phyloP scores from a whole-genome alignment of 92 coral and sea anemone species.

The Palythoa grandiflora region DNA sequence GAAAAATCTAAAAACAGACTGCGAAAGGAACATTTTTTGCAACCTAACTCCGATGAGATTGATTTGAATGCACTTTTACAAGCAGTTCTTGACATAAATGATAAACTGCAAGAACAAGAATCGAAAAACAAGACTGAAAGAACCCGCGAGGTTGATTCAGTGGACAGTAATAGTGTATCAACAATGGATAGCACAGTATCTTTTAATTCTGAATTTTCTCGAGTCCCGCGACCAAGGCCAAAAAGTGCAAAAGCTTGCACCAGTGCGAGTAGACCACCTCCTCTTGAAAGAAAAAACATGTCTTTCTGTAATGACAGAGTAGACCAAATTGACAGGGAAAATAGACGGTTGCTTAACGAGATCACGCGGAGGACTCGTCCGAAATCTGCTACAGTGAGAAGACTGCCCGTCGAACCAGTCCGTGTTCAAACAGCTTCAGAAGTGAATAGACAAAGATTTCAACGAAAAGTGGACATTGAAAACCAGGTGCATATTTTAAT shows the following conservation, averaged over 20 bases:
- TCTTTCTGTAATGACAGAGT: constrained; percentile 90
- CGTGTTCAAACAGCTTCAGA: constrained; percentile 92
- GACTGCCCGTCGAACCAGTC: constrained; percentile 75
- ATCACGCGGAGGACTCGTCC: constrained; percentile 75
- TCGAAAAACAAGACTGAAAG: constrained; percentile 36
- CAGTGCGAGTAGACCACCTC: constrained; percentile 61
- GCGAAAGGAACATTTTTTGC: constrained; percentile 86
- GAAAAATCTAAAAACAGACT: constrained; percentile 73
- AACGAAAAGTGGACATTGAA: constrained; percentile 88
- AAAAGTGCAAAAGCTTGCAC: constrained; percentile 68
- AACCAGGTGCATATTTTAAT: constrained; percentile 77
- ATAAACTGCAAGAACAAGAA: constrained; percentile 71
- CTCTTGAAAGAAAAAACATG: constrained; percentile 88
- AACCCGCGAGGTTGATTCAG: not conserved
- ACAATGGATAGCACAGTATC: constrained; percentile 44
- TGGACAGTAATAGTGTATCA: constrained; percentile 49
- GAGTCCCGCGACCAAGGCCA: constrained; percentile 73
- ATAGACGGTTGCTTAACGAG: constrained; percentile 87
- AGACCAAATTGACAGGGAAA: constrained; percentile 92
- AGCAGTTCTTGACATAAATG: constrained; percentile 98
- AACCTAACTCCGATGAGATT: constrained; percentile 95
- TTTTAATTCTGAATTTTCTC: constrained; percentile 61
- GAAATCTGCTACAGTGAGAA: constrained; percentile 70
- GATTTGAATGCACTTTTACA: constrained; percentile 87
- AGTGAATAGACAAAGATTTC: constrained; percentile 93